phyloP scores from a whole-genome alignment of 2,797 vertebrate genomes.

The Hybognathus amarus region DNA sequence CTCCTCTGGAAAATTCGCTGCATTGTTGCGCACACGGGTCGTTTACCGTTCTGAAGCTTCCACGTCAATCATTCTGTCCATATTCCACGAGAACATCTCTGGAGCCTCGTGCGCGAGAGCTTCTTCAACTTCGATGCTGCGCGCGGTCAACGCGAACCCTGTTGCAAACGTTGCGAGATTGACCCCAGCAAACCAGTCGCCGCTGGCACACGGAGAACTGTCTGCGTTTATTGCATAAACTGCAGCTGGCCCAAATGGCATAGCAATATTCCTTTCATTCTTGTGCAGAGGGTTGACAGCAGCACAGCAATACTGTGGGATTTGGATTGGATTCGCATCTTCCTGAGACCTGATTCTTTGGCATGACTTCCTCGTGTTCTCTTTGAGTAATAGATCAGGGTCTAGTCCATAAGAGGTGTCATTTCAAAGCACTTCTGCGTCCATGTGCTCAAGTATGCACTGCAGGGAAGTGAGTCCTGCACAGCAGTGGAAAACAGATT shows the following conservation, averaged over 20 bases:
- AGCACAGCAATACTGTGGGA: conserved; percentile 55
- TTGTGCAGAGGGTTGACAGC: conserved; percentile 50
- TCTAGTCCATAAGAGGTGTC: conserved; percentile 56
- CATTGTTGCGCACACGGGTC: conserved; percentile 70
- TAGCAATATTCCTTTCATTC: conserved; percentile 32
- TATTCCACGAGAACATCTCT: conserved; percentile 49
- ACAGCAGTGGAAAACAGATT: conserved; percentile 52
- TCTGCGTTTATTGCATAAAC: conserved; percentile 29
- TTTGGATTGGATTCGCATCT: conserved; percentile 71
- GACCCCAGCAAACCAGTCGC: conserved; percentile 26
- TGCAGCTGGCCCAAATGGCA: conserved; percentile 33
- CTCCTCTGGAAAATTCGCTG: conserved; percentile 82
- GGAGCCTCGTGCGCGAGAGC: conserved; percentile 18
- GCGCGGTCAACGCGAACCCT: conserved; percentile 6
- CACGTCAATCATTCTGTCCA: conserved; percentile 37
- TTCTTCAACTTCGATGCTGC: conserved; percentile 33
- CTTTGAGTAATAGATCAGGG: conserved; percentile 70
- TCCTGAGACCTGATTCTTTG: conserved; percentile 70
- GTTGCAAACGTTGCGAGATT: conserved; percentile 14
- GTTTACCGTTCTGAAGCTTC: conserved; percentile 51
- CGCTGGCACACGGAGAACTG: conserved; percentile 25
- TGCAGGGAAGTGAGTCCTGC: conserved; percentile 47
- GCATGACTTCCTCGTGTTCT: conserved; percentile 74
- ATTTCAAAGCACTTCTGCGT: conserved; percentile 41
- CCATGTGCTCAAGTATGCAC: conserved; percentile 39